phyloP scores from a whole-genome alignment of 2,113 vertebrate genomes.

The Bubo bubo region DNA sequence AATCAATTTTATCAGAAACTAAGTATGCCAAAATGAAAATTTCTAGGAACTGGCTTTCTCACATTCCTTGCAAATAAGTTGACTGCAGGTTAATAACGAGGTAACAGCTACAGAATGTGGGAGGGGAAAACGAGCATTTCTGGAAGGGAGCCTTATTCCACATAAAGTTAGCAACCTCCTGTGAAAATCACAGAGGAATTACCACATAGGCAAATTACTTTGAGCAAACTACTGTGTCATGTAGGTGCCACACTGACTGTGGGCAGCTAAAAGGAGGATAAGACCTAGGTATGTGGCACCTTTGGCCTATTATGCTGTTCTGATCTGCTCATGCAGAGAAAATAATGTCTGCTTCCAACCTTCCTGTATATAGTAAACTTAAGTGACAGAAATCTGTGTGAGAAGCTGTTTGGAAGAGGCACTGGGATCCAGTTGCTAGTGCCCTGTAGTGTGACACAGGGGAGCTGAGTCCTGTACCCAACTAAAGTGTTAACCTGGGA shows the following conservation, averaged over 20 bases:
- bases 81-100: conserved; percentile 6
- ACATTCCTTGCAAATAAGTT: background rate
- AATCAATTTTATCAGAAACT: background rate
- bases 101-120: background rate
- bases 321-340: background rate
- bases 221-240: background rate
- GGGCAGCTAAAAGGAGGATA: background rate
- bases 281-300: background rate
- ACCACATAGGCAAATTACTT: background rate
- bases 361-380: background rate
- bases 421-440: background rate
- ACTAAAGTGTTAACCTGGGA: background rate
- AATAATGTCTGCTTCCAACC: background rate
- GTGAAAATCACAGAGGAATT: background rate
- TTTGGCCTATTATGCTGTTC: background rate
- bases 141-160: background rate
- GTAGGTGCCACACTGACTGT: background rate
- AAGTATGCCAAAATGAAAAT: background rate
- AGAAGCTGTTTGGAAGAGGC: background rate
- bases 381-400: background rate
- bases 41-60: background rate
- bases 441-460: background rate
- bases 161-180: background rate
- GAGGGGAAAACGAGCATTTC: background rate
- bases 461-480: background rate